Conservation (phyloP, 1,140 invertebrate genomes). For the Penaeus chinensis region DNA sequence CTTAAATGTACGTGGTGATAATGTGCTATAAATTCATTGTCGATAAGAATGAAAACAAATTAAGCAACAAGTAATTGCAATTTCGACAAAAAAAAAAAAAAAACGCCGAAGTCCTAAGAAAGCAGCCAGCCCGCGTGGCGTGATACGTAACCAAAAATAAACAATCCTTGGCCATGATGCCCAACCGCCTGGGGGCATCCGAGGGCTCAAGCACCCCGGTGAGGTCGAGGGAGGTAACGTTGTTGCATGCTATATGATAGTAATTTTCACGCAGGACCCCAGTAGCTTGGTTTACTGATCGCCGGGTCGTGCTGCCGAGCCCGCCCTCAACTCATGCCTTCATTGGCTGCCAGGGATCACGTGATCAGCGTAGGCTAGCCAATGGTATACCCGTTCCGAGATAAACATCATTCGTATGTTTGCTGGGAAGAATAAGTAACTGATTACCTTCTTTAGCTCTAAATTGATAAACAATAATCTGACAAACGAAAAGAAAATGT, state of each 20-base stretch:
- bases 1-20: too few relatives aligned
- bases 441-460: too few relatives aligned
- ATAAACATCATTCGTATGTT: not conserved
- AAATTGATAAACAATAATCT: too few relatives aligned
- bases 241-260: constrained; percentile 57
- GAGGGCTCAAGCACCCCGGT: constrained; percentile 25
- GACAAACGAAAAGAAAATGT: too few relatives aligned
- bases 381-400: constrained; percentile 15
- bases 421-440: too few relatives aligned
- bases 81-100: too few relatives aligned
- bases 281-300: constrained; percentile 56
- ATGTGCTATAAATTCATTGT: too few relatives aligned
- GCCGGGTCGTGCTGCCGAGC: constrained; percentile 48
- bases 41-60: too few relatives aligned
- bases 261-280: constrained; percentile 45
- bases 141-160: not conserved
- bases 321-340: constrained; percentile 51
- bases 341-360: constrained; percentile 41
- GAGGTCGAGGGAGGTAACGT: constrained; percentile 15
- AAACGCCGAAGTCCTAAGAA: too few relatives aligned
- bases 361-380: constrained; percentile 40
- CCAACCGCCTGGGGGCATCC: not conserved
- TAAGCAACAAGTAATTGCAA: too few relatives aligned
- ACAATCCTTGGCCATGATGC: constrained; percentile 17
- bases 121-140: too few relatives aligned